Conservation (phyloP, 2,113 vertebrate genomes). For the Coreoperca whiteheadi region DNA sequence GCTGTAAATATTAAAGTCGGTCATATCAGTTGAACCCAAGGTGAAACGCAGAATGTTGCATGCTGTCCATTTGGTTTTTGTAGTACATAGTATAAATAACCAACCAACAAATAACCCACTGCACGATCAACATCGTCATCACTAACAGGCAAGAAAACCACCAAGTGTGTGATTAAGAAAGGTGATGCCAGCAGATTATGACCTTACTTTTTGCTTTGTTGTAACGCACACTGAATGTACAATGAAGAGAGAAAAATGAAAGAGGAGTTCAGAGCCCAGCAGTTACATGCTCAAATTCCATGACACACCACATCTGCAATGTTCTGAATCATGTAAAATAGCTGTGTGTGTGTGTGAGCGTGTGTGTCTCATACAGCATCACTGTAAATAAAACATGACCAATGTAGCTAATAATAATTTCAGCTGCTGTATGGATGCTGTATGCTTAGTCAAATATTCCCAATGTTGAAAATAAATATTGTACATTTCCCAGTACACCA, state of each 20-base stretch:
- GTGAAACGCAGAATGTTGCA: not conserved
- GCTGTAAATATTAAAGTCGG: too few species aligned
- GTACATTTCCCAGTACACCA: slow-evolving; percentile 1
- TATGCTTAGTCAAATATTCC: slow-evolving; percentile 42
- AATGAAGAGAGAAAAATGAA: not conserved
- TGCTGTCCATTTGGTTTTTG: not conserved
- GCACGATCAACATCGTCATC: not conserved
- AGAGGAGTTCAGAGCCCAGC: not conserved
- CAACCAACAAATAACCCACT: too few species aligned
- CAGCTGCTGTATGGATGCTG: slow-evolving; percentile 49
- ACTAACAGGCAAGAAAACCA: too few species aligned
- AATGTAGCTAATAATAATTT: slow-evolving; percentile 28
- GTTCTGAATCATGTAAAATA: slow-evolving; percentile 51
- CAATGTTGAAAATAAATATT: slow-evolving; percentile 35
- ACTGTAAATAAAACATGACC: slow-evolving; percentile 45
- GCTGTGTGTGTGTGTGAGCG: slow-evolving; percentile 5
- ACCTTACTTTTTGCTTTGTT: not conserved
- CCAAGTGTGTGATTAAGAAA: too few species aligned
- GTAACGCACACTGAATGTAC: not conserved
- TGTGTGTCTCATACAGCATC: not conserved
- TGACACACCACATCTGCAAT: slow-evolving; percentile 45
- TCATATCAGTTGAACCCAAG: too few species aligned
- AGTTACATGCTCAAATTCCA: slow-evolving; percentile 7
- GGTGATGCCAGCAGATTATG: too few species aligned
- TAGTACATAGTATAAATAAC: too few species aligned